Conservation (phyloP, 1,140 invertebrate species). For the Chironomus striatipennis region DNA sequence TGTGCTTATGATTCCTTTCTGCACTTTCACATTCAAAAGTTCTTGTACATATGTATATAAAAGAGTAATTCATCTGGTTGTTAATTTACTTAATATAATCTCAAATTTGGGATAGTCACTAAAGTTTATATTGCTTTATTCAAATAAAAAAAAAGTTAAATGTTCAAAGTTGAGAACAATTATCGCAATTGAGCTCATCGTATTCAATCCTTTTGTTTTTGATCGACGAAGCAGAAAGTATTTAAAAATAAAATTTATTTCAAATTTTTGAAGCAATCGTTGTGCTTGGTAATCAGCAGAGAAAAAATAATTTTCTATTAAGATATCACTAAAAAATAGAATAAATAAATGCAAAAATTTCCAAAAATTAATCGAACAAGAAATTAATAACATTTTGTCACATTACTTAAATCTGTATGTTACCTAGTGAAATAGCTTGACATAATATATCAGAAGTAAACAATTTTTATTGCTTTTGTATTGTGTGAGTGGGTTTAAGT, state of each 20-base stretch:
- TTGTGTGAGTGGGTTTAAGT: too few relatives aligned
- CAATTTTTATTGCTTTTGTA: too few relatives aligned
- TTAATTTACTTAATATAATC: not conserved
- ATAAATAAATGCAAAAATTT: too few relatives aligned
- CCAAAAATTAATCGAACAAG: too few relatives aligned
- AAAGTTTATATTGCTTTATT: not conserved
- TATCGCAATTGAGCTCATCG: slow-evolving; percentile 2
- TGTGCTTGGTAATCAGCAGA: not conserved
- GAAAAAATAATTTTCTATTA: not conserved
- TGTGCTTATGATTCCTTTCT: too few relatives aligned
- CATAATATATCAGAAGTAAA: too few relatives aligned
- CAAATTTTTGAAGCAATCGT: not conserved
- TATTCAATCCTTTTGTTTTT: not conserved
- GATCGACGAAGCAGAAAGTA: not conserved
- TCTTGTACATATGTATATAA: too few relatives aligned
- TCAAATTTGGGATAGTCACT: not conserved
- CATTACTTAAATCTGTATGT: too few relatives aligned
- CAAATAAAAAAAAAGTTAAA: not conserved
- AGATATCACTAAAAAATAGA: too few relatives aligned
- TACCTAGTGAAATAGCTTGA: too few relatives aligned
- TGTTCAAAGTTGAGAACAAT: not conserved
- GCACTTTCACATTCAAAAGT: too few relatives aligned
- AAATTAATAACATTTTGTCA: too few relatives aligned
- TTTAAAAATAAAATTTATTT: not conserved
- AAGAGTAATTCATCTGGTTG: not conserved